These are phyloP conservation scores for Micromussa lordhowensis DNA, from an alignment of 92 coral and sea anemone species.

Conservation along the genomic window DNA sequence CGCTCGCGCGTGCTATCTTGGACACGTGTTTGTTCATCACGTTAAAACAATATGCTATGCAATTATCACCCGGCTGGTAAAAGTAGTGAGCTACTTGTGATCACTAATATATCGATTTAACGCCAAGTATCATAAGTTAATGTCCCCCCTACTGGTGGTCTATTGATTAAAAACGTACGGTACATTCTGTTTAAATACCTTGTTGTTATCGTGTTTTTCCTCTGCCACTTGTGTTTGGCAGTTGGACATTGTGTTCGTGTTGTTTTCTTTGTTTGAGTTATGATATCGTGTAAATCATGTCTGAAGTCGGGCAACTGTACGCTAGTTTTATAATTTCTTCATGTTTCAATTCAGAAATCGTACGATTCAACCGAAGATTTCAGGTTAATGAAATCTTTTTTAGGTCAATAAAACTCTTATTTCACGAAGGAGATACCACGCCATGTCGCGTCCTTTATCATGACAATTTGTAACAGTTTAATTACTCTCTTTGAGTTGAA, in stretches of 20 bases:
- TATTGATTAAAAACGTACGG: neutral
- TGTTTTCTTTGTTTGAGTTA: constrained; percentile 3
- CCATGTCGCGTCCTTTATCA: constrained; percentile 20
- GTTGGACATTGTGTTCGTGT: neutral
- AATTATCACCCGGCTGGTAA: neutral
- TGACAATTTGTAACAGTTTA: constrained; percentile 16
- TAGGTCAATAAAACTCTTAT: constrained; percentile 28
- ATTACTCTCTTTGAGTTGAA: constrained; percentile 29
- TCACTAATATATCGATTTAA: neutral
- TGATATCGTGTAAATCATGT: neutral
- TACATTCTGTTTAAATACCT: neutral
- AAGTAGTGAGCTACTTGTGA: constrained; percentile 14
- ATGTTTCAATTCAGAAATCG: constrained; percentile 8
- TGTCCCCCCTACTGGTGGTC: neutral
- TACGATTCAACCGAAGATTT: neutral
- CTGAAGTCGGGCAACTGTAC: neutral
- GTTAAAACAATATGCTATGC: constrained; percentile 8
- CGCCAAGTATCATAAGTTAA: neutral
- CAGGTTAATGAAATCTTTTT: neutral
- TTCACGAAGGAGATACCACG: neutral
- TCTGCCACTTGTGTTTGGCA: too few species aligned
- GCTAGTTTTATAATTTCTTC: neutral
- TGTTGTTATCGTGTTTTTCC: neutral
- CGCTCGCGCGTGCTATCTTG: constrained; percentile 2
- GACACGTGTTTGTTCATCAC: constrained; percentile 42